These are phyloP conservation scores for Polymixis flavicincta DNA, from an alignment of 2,888 invertebrate genomes.

Conservation along the genomic window DNA sequence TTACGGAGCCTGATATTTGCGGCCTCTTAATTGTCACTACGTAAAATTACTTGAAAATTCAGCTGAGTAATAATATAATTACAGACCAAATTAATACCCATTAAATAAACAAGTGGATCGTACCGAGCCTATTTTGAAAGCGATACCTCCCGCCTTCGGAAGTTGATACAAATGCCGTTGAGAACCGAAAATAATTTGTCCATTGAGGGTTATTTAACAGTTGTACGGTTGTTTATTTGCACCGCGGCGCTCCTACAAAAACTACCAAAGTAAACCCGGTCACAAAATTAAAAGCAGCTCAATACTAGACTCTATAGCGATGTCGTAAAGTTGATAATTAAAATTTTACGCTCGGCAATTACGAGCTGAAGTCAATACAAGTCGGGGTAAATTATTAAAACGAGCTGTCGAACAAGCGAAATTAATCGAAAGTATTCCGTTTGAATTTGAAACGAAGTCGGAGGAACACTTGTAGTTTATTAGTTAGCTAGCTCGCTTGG, in stretches of 20 bases:
- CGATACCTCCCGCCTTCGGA: slow-evolving; percentile 64
- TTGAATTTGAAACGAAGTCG: slow-evolving; percentile 78
- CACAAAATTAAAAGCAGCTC: slow-evolving; percentile 61
- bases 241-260: slow-evolving; percentile 72
- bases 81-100: slow-evolving; percentile 70
- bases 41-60: slow-evolving; percentile 55
- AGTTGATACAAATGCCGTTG: slow-evolving; percentile 73
- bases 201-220: slow-evolving; percentile 80
- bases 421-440: slow-evolving; percentile 85
- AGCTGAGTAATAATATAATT: slow-evolving; percentile 69
- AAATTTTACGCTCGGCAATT: slow-evolving; percentile 65
- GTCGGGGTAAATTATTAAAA: slow-evolving; percentile 83
- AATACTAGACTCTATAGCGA: slow-evolving; percentile 68
- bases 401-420: slow-evolving; percentile 82
- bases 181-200: slow-evolving; percentile 79
- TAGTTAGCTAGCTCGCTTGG: slow-evolving; percentile 55
- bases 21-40: slow-evolving; percentile 51
- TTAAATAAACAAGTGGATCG: slow-evolving; percentile 72
- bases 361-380: slow-evolving; percentile 69
- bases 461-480: slow-evolving; percentile 73
- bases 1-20: slow-evolving; percentile 34
- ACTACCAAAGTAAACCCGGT: slow-evolving; percentile 66
- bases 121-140: slow-evolving; percentile 66
- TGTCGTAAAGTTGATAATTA: slow-evolving; percentile 69
- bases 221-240: slow-evolving; percentile 80